Evolutionary conservation across 30 jellyfish, hydroid and myxozoan species (phyloP), one percentile per base, ranked within the genome.

Genomic region (Turritopsis rubra): DNA sequence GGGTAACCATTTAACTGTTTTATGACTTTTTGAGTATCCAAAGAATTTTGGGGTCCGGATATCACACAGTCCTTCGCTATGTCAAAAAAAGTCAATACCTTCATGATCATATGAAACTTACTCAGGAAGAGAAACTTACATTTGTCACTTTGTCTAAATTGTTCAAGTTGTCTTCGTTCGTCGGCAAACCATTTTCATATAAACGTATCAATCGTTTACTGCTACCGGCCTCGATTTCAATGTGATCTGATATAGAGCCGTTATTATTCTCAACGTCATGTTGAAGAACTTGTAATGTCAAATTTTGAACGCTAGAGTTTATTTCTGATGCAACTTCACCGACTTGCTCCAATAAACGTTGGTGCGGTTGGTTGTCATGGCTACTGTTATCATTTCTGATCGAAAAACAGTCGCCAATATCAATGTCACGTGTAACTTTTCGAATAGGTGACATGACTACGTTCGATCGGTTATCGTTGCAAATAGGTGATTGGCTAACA

Each of bases 291-390:
- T 80, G 79, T 53, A 52, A 3, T 5, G 52, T 53, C 29, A 80
- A 9, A 9, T 18, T 22, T 26, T 26, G 7, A 23, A 80, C 21
- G 27, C 65, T 80, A 18, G 7, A n/a, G 52, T 80, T 80, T 13
- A 80, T 80, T 65, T 80, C 82, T 53, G 52, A 30, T n/a, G 87
- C 87, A 27, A 80, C 28, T 53, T 70, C 60, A 29, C 82, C 21
- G 8, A 24, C 65, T 41, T 13, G 5, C 29, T 25, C 29, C 76
- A 7, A 1, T 66, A 3, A 7, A 3, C 17, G 76, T 3, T 66
- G 9, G 4, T 66, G 16, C 29, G 8, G 8, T 22, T 66, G 29
- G 41, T 24, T 74, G 28, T 1, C 65, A 30, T 22, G 1, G 0
- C 41, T 74, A 74, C 82, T 29, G 72, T 18, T 16, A n/a, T 74